Conservation (phyloP, 1,140 invertebrate genomes). For the Listronotus oregonensis region DNA sequence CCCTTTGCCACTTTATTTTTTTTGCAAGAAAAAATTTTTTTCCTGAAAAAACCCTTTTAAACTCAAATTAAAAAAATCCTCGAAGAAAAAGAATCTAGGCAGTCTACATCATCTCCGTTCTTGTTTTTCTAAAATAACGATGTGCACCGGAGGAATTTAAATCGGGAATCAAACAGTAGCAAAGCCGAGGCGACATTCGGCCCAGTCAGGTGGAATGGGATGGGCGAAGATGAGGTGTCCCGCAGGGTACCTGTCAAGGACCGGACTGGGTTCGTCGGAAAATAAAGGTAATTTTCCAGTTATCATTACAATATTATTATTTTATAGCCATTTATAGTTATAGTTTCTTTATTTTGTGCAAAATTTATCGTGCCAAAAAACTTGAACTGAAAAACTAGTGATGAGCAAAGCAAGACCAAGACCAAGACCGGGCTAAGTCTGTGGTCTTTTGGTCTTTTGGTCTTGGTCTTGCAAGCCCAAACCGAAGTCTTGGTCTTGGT, state of each 20-base stretch:
- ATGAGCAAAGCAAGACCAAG: too few species aligned
- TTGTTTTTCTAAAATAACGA: constrained; percentile 48
- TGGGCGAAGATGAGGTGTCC: constrained; percentile 34
- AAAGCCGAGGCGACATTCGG: constrained; percentile 50
- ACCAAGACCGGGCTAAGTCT: too few species aligned
- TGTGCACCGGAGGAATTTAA: constrained; percentile 51
- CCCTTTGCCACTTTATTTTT: too few species aligned
- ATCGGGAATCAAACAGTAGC: constrained; percentile 54
- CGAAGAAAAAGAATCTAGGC: neutral
- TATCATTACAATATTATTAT: neutral
- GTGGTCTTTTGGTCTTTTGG: too few species aligned
- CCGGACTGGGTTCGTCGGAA: neutral
- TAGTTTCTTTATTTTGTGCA: too few species aligned
- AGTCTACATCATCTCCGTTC: constrained; percentile 13
- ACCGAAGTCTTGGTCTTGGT: too few species aligned
- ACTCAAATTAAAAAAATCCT: neutral
- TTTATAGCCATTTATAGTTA: too few species aligned
- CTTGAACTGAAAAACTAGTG: too few species aligned
- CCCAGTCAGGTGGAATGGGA: constrained; percentile 49
- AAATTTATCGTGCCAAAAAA: too few species aligned
- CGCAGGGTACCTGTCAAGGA: constrained; percentile 15
- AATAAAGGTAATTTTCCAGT: neutral
- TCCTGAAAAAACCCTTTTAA: too few species aligned
- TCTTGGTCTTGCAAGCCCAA: too few species aligned
- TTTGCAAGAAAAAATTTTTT: too few species aligned